A percentile compares a stretch with the other conserved stretches of the same genome.
Conservation (phyloP, 2,113 vertebrate genomes). For the Xyrauchen texanus region DNA sequence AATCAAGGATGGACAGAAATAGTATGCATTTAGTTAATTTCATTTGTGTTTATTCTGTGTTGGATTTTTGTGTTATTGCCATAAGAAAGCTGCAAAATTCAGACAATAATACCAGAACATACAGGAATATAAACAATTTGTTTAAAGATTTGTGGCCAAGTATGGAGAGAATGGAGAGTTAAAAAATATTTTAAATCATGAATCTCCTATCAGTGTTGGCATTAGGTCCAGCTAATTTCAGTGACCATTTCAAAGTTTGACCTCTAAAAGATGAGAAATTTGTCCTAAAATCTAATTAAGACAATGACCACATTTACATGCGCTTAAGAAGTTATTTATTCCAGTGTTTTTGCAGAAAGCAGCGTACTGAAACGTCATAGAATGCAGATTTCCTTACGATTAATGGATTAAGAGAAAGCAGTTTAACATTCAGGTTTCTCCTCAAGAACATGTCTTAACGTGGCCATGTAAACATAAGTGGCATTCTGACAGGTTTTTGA, state of each 20-base stretch:
- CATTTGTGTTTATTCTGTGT: not conserved
- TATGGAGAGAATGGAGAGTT: not conserved
- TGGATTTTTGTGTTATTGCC: not conserved
- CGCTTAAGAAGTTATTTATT: too few species aligned
- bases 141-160: not conserved
- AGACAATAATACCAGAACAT: not conserved
- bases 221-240: not conserved
- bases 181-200: not conserved
- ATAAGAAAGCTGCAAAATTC: too few species aligned
- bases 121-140: not conserved
- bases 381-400: too few species aligned
- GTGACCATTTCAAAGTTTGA: not conserved
- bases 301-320: too few species aligned
- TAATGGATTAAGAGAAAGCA: too few species aligned
- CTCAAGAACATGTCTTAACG: too few species aligned
- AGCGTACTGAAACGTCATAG: too few species aligned
- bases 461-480: too few species aligned
- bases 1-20: constrained; percentile 26
- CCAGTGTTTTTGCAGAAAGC: too few species aligned
- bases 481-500: too few species aligned
- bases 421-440: too few species aligned
- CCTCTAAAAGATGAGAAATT: not conserved
- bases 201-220: not conserved
- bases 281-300: too few species aligned
- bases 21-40: not conserved